These are phyloP conservation scores for Poeciliopsis turneri DNA, from an alignment of 2,797 vertebrate genomes.

Conservation along the genomic window DNA sequence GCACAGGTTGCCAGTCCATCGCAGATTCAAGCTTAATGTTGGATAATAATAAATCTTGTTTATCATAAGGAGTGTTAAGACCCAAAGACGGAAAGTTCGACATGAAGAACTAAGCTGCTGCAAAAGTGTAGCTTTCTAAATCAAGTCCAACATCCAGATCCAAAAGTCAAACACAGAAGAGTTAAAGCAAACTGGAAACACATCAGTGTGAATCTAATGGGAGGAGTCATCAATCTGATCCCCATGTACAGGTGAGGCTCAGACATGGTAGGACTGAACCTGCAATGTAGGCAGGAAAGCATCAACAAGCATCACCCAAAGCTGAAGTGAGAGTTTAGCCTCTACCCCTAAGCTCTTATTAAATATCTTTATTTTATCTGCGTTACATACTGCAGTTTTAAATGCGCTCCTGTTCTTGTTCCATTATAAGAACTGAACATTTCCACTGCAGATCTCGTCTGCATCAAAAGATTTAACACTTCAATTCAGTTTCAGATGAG, in stretches of 20 bases:
- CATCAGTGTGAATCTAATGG: not conserved
- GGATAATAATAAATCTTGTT: not conserved
- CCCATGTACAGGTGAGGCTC: not conserved
- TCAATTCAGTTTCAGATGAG: constrained; percentile 20
- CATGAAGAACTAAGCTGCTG: not conserved
- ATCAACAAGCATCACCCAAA: no score
- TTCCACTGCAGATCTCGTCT: constrained; percentile 5
- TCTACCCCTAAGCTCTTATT: no score
- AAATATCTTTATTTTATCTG: no score
- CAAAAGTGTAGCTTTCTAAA: not conserved
- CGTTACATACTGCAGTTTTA: not conserved
- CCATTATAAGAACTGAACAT: constrained; percentile 6
- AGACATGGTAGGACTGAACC: not conserved
- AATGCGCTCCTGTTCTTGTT: not conserved
- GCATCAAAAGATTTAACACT: constrained; percentile 6
- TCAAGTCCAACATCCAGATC: not conserved
- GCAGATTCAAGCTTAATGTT: constrained; percentile 10
- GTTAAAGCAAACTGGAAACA: not conserved
- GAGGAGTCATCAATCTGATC: not conserved
- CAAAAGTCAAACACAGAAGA: not conserved
- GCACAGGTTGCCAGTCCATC: no score
- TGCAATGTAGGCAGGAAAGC: no score
- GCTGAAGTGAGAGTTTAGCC: no score
- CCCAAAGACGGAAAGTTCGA: not conserved
- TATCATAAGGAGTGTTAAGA: not conserved